phyloP scores from a whole-genome alignment of 2,888 invertebrate genomes.

The Nesidiocoris tenuis region DNA sequence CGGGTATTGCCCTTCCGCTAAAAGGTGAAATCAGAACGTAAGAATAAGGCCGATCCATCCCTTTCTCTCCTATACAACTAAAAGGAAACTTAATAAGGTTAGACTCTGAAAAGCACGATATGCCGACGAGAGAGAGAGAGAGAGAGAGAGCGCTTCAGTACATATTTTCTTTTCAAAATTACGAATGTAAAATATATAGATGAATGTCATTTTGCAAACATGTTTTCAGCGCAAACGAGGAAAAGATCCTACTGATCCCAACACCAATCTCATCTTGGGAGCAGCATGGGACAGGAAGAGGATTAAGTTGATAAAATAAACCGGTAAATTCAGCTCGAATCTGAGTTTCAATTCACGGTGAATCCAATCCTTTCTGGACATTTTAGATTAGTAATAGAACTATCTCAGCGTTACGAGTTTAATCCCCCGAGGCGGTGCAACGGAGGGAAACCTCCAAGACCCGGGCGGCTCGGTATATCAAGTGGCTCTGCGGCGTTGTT shows the following conservation, averaged over 20 bases:
- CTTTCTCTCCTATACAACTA: no score
- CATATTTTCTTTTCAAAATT: no score
- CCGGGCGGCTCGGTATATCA: not conserved
- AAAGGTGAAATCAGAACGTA: constrained; percentile 13
- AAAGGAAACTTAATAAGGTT: no score
- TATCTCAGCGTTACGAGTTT: not conserved
- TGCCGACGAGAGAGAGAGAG: no score
- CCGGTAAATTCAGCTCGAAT: not conserved
- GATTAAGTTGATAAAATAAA: not conserved
- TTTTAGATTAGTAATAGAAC: not conserved
- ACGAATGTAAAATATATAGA: no score
- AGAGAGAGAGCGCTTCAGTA: no score
- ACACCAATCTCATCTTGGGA: no score
- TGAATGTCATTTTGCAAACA: no score
- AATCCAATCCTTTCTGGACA: not conserved
- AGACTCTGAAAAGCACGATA: no score
- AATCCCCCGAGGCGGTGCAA: not conserved
- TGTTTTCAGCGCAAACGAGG: no score
- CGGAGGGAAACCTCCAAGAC: not conserved
- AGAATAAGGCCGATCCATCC: not conserved
- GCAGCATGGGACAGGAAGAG: no score
- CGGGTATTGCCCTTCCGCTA: constrained; percentile 22
- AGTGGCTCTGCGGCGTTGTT: not conserved
- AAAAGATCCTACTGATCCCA: no score
- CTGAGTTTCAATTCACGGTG: not conserved